These are phyloP conservation scores for Acanthisitta chloris DNA, from an alignment of 2,113 vertebrate species.

Conservation along the genomic window DNA sequence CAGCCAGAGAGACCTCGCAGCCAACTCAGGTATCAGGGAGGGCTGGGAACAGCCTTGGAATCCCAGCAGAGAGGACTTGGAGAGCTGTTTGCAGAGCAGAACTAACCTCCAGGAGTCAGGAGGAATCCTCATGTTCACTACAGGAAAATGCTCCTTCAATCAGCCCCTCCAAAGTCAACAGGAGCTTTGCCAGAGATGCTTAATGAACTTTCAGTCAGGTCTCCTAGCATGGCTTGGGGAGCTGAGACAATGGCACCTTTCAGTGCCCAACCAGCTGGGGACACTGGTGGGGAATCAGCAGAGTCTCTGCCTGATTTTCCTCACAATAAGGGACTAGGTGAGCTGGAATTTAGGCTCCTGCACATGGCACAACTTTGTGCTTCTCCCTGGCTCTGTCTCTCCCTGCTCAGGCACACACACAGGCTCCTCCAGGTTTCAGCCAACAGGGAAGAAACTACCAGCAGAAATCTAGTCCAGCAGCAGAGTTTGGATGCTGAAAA, in stretches of 20 bases:
- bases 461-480: not conserved
- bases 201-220: not conserved
- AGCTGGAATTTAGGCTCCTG: not conserved
- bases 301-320: not conserved
- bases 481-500: not conserved
- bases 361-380: not conserved
- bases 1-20: constrained; percentile 4
- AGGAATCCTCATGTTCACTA: not conserved
- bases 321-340: not conserved
- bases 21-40: constrained; percentile 40
- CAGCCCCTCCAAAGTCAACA: not conserved
- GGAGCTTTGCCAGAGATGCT: not conserved
- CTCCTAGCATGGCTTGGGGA: not conserved
- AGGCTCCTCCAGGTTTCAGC: not conserved
- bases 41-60: not conserved
- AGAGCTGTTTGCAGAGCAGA: not conserved
- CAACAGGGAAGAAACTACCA: not conserved
- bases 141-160: not conserved
- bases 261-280: not conserved
- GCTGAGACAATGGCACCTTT: not conserved
- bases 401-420: not conserved
- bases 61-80: not conserved
- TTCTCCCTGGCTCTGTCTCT: not conserved
- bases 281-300: not conserved
- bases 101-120: not conserved